These are phyloP conservation scores for Craterocephalus amniculus DNA, from an alignment of 2,797 vertebrate genomes.

Conservation along the genomic window DNA sequence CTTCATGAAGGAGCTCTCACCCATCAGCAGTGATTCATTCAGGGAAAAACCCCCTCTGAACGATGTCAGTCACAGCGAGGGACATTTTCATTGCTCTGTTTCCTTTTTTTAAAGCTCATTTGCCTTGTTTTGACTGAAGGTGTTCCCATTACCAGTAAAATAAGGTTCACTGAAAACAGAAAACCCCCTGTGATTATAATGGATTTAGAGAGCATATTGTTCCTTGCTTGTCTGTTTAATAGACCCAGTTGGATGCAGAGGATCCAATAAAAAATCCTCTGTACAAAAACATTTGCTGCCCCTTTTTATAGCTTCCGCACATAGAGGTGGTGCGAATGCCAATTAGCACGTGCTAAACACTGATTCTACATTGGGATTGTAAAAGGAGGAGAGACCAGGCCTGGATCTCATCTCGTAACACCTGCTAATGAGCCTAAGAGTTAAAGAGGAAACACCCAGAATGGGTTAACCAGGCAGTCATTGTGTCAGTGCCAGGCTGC, in stretches of 20 bases:
- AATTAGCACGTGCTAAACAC: conserved; percentile 80
- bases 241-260: conserved; percentile 43
- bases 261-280: conserved; percentile 25
- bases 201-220: conserved; percentile 63
- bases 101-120: conserved; percentile 53
- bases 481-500: conserved; percentile 35
- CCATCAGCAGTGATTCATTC: conserved; percentile 27
- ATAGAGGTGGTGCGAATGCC: conserved; percentile 61
- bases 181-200: conserved; percentile 60
- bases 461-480: conserved; percentile 50
- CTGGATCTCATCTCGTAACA: conserved; percentile 74
- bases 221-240: conserved; percentile 45
- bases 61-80: conserved; percentile 57
- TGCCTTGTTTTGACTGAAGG: conserved; percentile 50
- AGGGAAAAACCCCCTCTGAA: conserved; percentile 38
- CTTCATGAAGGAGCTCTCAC: conserved; percentile 38
- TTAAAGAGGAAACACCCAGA: conserved; percentile 38
- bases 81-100: conserved; percentile 44
- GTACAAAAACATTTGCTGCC: conserved; percentile 36
- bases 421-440: conserved; percentile 80
- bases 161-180: conserved; percentile 55
- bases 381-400: conserved; percentile 32
- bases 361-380: conserved; percentile 61
- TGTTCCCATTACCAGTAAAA: conserved; percentile 56
- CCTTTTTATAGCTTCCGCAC: conserved; percentile 67